Conservation (phyloP, 2,113 vertebrate species). For the Struthio camelus region DNA sequence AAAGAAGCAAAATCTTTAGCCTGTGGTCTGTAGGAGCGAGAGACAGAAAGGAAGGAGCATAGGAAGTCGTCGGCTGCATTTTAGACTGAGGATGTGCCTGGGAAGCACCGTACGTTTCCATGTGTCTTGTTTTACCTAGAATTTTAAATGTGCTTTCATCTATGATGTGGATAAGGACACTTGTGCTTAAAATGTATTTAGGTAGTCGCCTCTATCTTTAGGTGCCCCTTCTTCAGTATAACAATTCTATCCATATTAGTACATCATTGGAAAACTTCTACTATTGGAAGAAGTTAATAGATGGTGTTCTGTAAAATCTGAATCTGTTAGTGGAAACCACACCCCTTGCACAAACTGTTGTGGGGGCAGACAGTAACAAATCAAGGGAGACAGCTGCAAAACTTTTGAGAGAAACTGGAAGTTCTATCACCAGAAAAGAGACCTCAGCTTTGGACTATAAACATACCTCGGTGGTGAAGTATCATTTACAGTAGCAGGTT, state of each 20-base stretch:
- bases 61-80: background rate
- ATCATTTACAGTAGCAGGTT: background rate
- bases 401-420: background rate
- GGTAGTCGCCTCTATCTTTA: background rate
- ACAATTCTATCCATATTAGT: background rate
- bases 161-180: background rate
- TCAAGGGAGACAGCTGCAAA: background rate
- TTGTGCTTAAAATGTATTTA: background rate
- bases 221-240: background rate
- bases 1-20: background rate
- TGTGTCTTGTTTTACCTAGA: background rate
- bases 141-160: background rate
- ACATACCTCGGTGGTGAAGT: background rate
- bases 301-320: background rate
- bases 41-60: background rate
- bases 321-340: background rate
- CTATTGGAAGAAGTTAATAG: background rate
- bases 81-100: background rate
- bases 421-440: background rate
- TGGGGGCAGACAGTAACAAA: background rate
- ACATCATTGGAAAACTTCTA: background rate
- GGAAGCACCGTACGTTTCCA: background rate
- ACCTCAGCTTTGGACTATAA: background rate
- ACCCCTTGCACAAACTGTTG: background rate
- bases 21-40: background rate